Evolutionary conservation across 2,888 invertebrate species (phyloP).

Genomic region (Ferrisia virgata): DNA sequence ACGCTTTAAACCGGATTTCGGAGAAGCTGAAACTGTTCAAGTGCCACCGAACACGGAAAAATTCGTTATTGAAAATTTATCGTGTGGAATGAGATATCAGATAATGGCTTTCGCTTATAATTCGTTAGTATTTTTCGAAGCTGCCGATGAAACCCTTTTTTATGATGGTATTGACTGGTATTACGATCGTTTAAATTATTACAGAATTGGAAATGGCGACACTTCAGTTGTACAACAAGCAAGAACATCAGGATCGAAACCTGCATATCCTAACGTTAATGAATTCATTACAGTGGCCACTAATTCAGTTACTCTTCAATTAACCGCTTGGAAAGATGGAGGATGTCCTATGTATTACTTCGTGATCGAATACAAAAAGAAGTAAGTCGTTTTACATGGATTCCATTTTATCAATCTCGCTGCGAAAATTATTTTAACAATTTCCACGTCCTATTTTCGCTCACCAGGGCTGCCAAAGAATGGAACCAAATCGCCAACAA

Average conservation of each 20-base stretch:
- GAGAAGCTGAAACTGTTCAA: constrained; percentile 82
- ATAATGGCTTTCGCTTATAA: constrained; percentile 91
- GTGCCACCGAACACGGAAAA: constrained; percentile 74
- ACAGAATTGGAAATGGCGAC: constrained; percentile 85
- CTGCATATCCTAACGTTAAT: constrained; percentile 84
- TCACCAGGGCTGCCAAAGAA: constrained; percentile 55
- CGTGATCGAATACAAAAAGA: constrained; percentile 90
- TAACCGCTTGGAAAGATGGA: constrained; percentile 90
- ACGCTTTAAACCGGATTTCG: constrained; percentile 91
- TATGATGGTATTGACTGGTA: background rate
- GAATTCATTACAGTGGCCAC: constrained; percentile 89
- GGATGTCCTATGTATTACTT: constrained; percentile 95
- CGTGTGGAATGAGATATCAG: constrained; percentile 91
- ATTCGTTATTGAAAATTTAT: constrained; percentile 79
- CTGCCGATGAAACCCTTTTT: background rate
- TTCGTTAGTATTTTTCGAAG: constrained; percentile 60
- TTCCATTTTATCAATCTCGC: background rate
- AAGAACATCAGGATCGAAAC: constrained; percentile 88
- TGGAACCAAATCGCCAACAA: constrained; percentile 94
- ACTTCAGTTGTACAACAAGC: constrained; percentile 85
- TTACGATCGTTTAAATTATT: background rate
- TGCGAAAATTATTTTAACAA: background rate
- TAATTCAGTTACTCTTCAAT: constrained; percentile 87
- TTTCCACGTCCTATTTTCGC: background rate
- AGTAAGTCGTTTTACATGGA: constrained; percentile 59